Conservation (phyloP, 2,113 vertebrate genomes). For the Lontra canadensis region DNA sequence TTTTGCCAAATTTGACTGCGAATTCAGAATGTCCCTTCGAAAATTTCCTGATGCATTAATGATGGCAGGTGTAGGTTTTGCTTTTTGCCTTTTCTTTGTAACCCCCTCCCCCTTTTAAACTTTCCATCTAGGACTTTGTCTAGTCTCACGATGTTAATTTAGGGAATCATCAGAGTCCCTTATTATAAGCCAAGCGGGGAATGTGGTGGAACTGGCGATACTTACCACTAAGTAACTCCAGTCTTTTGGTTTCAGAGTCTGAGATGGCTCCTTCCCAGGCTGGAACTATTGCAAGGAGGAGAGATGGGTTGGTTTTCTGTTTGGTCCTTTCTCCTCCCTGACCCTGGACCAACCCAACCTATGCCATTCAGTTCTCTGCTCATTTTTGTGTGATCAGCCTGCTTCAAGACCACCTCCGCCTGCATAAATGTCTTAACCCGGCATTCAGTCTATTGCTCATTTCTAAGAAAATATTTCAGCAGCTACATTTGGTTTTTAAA, state of each 20-base stretch:
- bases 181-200: constrained; percentile 49
- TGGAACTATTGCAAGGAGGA: not conserved
- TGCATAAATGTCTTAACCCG: not conserved
- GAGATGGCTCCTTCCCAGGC: not conserved
- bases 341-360: not conserved
- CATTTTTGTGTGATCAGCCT: not conserved
- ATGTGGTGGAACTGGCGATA: not conserved
- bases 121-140: not conserved
- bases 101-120: not conserved
- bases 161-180: not conserved
- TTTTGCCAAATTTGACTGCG: not conserved
- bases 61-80: not conserved
- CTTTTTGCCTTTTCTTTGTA: not conserved
- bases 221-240: constrained; percentile 39
- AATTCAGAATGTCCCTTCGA: not conserved
- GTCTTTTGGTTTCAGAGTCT: not conserved
- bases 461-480: not conserved
- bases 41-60: not conserved
- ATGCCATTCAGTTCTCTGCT: not conserved
- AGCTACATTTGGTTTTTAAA: not conserved
- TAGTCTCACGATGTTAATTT: not conserved
- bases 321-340: not conserved
- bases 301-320: not conserved
- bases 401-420: not conserved
- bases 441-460: not conserved